Evolutionary conservation across 2,113 vertebrate genomes (phyloP).

Genomic region (Sialia sialis): DNA sequence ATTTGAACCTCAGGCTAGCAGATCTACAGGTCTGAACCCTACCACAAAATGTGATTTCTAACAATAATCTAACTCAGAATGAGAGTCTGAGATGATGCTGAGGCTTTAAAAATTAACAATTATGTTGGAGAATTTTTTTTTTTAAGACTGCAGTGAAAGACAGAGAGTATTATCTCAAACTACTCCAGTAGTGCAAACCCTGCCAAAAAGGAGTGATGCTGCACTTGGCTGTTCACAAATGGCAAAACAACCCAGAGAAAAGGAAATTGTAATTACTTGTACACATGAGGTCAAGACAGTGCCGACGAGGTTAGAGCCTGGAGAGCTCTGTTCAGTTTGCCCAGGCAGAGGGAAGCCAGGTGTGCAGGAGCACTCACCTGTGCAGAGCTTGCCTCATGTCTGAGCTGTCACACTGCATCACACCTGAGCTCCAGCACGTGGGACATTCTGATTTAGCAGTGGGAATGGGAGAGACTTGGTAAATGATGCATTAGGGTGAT

Average conservation of each 20-base stretch:
- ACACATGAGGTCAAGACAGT: neutral
- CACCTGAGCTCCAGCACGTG: neutral
- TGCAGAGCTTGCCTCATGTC: neutral
- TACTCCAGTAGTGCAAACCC: neutral
- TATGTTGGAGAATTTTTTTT: neutral
- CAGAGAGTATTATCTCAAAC: neutral
- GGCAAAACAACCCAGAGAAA: neutral
- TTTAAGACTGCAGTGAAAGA: neutral
- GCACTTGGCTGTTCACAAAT: neutral
- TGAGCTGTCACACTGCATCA: neutral
- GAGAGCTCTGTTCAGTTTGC: neutral
- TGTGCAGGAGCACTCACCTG: neutral
- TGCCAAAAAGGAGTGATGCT: neutral
- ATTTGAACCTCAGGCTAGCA: neutral
- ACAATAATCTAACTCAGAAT: neutral
- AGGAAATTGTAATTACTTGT: neutral
- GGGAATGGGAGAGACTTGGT: neutral
- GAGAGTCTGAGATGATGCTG: neutral
- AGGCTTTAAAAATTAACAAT: neutral
- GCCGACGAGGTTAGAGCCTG: neutral
- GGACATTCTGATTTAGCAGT: neutral
- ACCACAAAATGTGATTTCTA: neutral
- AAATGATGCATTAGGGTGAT: accelerated
- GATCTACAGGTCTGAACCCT: neutral
- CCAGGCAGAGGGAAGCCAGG: neutral